Evolutionary conservation across 2,797 vertebrate genomes (phyloP).

Genomic region (Sebastes vulpes): DNA sequence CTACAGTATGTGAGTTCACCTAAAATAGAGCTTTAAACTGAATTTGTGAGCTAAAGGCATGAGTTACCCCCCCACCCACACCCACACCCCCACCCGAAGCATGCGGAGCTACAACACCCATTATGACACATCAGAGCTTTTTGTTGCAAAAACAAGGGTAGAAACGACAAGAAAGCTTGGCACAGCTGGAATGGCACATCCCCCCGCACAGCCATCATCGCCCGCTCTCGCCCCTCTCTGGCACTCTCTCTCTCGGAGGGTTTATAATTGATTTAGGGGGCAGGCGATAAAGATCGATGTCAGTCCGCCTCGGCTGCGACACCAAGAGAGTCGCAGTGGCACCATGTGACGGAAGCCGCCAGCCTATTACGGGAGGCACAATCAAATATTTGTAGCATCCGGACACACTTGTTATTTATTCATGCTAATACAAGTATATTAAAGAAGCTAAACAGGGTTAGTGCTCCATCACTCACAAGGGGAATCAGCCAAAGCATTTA

Average conservation of each 20-base stretch:
- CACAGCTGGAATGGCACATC: slow-evolving; percentile 51
- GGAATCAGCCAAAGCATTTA: slow-evolving; percentile 95
- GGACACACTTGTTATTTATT: slow-evolving; percentile 96
- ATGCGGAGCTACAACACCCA: not conserved
- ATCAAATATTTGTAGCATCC: slow-evolving; percentile 99
- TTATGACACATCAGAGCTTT: not conserved
- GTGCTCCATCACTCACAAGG: slow-evolving; percentile 95
- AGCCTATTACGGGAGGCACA: slow-evolving; percentile 94
- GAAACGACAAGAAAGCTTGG: slow-evolving; percentile 34
- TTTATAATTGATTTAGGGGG: slow-evolving; percentile 90
- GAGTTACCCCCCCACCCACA: not conserved
- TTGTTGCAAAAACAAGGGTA: slow-evolving; percentile 8
- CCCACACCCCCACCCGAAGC: too few species aligned
- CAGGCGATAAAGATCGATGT: slow-evolving; percentile 94
- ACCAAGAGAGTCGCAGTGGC: slow-evolving; percentile 93
- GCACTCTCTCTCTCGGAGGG: slow-evolving; percentile 61
- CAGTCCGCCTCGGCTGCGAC: slow-evolving; percentile 88
- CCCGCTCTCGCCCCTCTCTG: slow-evolving; percentile 48
- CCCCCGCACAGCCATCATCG: slow-evolving; percentile 31
- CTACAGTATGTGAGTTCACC: not conserved
- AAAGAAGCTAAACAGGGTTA: slow-evolving; percentile 98
- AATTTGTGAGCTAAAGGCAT: not conserved
- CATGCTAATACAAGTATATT: slow-evolving; percentile 99
- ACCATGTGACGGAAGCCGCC: slow-evolving; percentile 91
- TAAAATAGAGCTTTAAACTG: not conserved